Evolutionary conservation across 2,113 vertebrate genomes (phyloP).

Genomic region (Apteryx owenii): DNA sequence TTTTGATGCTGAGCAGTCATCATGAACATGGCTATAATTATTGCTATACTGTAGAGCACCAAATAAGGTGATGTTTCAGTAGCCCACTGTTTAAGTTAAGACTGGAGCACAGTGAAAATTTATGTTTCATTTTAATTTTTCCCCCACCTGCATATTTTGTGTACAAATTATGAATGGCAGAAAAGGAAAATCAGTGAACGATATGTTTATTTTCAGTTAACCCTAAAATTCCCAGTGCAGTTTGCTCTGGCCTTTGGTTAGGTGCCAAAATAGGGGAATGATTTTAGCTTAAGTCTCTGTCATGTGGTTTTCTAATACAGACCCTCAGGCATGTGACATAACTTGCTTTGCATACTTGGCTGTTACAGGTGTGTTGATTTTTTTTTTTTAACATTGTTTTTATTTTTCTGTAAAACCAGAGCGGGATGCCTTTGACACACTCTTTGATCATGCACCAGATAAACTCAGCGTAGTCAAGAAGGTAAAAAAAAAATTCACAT

Average conservation of each 20-base stretch:
- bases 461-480: conserved; percentile 89
- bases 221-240: neutral
- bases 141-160: neutral
- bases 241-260: neutral
- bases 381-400: neutral
- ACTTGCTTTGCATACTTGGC: neutral
- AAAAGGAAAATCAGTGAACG: neutral
- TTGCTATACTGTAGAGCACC: neutral
- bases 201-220: neutral
- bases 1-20: rapidly evolving
- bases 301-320: neutral
- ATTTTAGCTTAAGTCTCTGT: neutral
- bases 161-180: neutral
- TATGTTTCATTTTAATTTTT: neutral
- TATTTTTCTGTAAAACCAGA: conserved; percentile 64
- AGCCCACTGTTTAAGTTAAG: neutral
- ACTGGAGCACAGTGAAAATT: neutral
- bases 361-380: neutral
- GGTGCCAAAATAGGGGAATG: neutral
- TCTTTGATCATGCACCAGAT: conserved; percentile 89
- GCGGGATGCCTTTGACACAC: conserved; percentile 88
- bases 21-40: neutral
- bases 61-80: neutral
- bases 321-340: neutral
- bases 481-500: conserved; percentile 57